Percentiles rank a stretch among this genome's conserved stretches.
Conservation (phyloP, 2,113 vertebrate genomes). For the Megalops atlanticus region DNA sequence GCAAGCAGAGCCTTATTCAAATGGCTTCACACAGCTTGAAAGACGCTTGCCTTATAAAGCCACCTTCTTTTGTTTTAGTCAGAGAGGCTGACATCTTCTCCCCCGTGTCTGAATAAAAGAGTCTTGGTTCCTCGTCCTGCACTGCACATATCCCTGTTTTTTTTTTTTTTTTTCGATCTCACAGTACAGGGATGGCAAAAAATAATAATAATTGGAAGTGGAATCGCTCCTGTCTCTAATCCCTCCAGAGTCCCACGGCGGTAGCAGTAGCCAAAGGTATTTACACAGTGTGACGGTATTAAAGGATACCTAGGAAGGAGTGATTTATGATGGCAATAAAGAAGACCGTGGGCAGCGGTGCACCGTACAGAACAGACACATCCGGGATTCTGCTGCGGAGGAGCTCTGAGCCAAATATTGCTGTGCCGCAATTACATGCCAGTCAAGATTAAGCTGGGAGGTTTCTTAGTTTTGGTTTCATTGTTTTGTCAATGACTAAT, state of each 20-base stretch:
- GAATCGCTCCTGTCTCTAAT: not conserved
- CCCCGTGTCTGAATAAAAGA: not conserved
- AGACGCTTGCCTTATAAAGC: constrained; percentile 7
- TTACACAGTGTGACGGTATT: not conserved
- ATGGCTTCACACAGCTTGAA: constrained; percentile 13
- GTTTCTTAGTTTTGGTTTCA: not conserved
- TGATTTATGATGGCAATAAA: constrained; percentile 9
- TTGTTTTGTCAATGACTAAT: constrained; percentile 1
- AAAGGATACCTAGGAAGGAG: not conserved
- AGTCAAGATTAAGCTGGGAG: not conserved
- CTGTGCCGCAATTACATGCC: not conserved
- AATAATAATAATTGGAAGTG: not conserved
- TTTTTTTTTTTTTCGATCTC: not conserved
- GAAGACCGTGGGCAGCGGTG: not conserved
- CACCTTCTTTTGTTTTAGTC: not conserved
- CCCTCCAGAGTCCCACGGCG: not conserved
- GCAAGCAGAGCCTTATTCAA: constrained; percentile 21
- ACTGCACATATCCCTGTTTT: not conserved
- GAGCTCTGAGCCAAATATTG: not conserved
- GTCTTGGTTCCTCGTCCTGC: not conserved
- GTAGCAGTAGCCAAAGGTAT: not conserved
- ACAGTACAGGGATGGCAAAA: not conserved
- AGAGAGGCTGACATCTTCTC: not conserved
- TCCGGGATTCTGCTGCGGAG: not conserved
- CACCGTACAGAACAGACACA: not conserved